Base-by-base conservation (phyloP, 2,113 vertebrate genomes). In the Calidris pygmaea region DNA sequence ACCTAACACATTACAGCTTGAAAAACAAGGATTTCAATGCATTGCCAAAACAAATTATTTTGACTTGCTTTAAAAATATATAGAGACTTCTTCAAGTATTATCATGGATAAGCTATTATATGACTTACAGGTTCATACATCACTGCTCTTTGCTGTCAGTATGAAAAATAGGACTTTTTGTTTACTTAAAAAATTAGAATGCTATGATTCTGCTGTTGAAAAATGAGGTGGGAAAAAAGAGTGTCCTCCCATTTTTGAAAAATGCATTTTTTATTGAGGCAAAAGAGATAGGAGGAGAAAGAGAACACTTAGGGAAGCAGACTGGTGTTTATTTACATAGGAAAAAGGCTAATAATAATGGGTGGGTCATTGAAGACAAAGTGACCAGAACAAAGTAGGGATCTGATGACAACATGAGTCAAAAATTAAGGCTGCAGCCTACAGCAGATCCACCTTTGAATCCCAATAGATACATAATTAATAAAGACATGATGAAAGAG, bases 181-280 rank as follows among this genome's bases (percentile, higher is more conserved):
- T 98, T 97, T 97, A 97, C 97, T 97, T 98, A 97, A 98, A 96
- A 98, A 96, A 93, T 93, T 97, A 96, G 98, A 98, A 98, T 97
- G 92, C 60, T 92, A 92, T 95, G 63, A 97, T 97, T 97, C 95
- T 93, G 86, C 91, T 72, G 67, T 95, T 98, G 97, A 98, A 98
- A 98, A 98, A 98, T 98, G 96, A 97, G 75, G 68, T 1, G 3
- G 92, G 93, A 56, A 66, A 97, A 96, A 95, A 83, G 65, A 94
- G 55, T 85, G 66, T 95, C 92, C 78, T 96, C 87, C 68, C 83
- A 83, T 59, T 97, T 95, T 80, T 97, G 80, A 97, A 97, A 97
- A 96, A 97, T 96, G 43, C 80, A 39, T 23, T 82, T 97, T 97
- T 97, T 96, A 95, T 97, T 96, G 91, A 94, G 93, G 39, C 48